A percentile compares a stretch with the other conserved stretches of the same genome.
phyloP scores from a whole-genome alignment of 2,113 vertebrate species.

The Actinemys pallida region DNA sequence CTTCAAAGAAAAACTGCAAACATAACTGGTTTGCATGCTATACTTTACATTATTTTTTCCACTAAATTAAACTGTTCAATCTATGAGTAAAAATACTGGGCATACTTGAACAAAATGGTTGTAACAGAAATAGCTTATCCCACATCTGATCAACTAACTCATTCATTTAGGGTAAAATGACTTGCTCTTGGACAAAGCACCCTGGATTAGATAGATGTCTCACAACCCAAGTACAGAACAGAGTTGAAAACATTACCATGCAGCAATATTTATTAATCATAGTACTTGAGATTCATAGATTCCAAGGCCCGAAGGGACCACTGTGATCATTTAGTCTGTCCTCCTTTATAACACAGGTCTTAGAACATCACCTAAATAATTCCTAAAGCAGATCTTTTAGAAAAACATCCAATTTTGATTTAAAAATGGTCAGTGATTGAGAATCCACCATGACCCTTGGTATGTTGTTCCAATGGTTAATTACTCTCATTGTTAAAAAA shows the following conservation, averaged over 20 bases:
- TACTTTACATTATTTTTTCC: not conserved
- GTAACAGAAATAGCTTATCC: not conserved
- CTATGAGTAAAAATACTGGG: not conserved
- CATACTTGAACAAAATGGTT: not conserved
- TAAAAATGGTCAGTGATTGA: too few relatives aligned
- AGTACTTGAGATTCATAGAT: not conserved
- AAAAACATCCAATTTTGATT: too few relatives aligned
- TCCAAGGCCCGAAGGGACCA: too few relatives aligned
- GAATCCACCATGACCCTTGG: too few relatives aligned
- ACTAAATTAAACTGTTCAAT: not conserved
- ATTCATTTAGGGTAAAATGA: not conserved
- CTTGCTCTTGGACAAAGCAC: not conserved
- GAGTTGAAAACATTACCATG: not conserved
- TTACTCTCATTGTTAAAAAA: too few relatives aligned
- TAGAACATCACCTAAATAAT: too few relatives aligned
- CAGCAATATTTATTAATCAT: not conserved
- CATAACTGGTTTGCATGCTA: not conserved
- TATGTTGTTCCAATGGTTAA: too few relatives aligned
- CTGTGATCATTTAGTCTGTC: too few relatives aligned
- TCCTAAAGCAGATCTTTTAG: too few relatives aligned
- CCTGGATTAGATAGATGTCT: too few relatives aligned
- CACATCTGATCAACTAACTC: not conserved
- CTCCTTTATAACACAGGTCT: too few relatives aligned
- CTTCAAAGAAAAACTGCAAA: constrained; percentile 18
- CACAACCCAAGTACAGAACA: too few relatives aligned